Evolutionary conservation across 2,797 vertebrate genomes (phyloP), one percentile per base, ranked within the genome.

Genomic region (Emys orbicularis): DNA sequence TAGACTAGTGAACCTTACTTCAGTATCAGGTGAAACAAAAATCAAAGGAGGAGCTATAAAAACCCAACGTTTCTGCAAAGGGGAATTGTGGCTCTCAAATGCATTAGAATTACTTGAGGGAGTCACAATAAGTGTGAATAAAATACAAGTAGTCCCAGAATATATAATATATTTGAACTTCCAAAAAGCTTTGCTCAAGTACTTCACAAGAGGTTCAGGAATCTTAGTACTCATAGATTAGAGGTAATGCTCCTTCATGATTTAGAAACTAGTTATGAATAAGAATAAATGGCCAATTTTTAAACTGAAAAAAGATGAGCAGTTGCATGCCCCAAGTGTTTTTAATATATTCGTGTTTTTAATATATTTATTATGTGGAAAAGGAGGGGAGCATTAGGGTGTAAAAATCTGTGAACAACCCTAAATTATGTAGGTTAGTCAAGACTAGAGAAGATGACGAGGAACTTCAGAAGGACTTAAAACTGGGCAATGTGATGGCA

Each of bases 31-130:
- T 86, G 84, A 91, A 74, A 95, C 29, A 87, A 95, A 96, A 95
- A 80, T 90, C 49, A 86, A 85, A 94, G 83, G 57, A 91, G 85
- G 57, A 94, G 84, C 72, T 93, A 79, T 87, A 90, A 96, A 94
- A 86, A 84, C 57, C 88, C 59, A 34, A 31, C 7, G 93, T 90
- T 87, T 87, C 15, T 53, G 8, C 59, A 16, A 82, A 29, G 25
- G 12, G 93, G 92, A 52, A 2, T 54, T 85, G 10, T 0, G 79
- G 86, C 41, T 76, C 94, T 83, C 92, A 82, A 88, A 47, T 54
- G 27, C 9, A 77, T 65, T 74, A 79, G 4, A 19, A 81, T 85
- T 83, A 9, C 19, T 79, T 19, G 93, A 8, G 2, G 65, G 4
- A 11, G 16, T 83, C 49, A 92, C 21, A 87, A 87, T 84, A 49